These are phyloP conservation scores for Eretmocerus hayati DNA, from an alignment of 2,888 invertebrate species.

Conservation along the genomic window DNA sequence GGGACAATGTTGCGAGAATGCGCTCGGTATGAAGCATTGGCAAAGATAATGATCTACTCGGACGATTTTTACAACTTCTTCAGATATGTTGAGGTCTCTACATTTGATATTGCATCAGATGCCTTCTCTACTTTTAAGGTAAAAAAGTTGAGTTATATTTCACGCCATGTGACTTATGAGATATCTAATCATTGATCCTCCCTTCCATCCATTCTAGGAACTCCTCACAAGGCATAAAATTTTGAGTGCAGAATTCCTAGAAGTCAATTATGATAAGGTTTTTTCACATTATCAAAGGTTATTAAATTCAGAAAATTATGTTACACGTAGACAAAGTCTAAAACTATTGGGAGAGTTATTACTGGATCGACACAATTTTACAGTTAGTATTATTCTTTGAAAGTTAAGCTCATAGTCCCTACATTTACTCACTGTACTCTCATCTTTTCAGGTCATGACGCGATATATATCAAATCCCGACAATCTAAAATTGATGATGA, in stretches of 20 bases:
- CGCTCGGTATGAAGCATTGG: conserved; percentile 94
- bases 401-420: not conserved
- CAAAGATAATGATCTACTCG: conserved; percentile 96
- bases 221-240: conserved; percentile 90
- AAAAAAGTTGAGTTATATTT: conserved; percentile 22
- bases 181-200: conserved; percentile 1
- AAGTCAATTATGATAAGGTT: conserved; percentile 97
- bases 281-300: conserved; percentile 95
- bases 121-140: conserved; percentile 99
- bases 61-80: conserved; percentile 99
- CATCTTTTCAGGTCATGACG: conserved; percentile 77
- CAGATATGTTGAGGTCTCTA: conserved; percentile 98
- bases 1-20: conserved; percentile 99
- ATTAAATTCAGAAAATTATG: conserved; percentile 98
- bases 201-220: conserved; percentile 55
- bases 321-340: conserved; percentile 95
- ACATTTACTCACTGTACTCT: conserved; percentile 21
- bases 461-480: conserved; percentile 99
- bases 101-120: conserved; percentile 99
- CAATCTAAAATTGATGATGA: conserved; percentile 99
- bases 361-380: conserved; percentile 98
- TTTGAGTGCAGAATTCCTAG: conserved; percentile 96
- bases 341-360: conserved; percentile 95
- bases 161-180: not conserved
- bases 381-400: conserved; percentile 53